Base-by-base conservation (phyloP, 1,140 invertebrate species). In the Lamellibrachia luymesi region DNA sequence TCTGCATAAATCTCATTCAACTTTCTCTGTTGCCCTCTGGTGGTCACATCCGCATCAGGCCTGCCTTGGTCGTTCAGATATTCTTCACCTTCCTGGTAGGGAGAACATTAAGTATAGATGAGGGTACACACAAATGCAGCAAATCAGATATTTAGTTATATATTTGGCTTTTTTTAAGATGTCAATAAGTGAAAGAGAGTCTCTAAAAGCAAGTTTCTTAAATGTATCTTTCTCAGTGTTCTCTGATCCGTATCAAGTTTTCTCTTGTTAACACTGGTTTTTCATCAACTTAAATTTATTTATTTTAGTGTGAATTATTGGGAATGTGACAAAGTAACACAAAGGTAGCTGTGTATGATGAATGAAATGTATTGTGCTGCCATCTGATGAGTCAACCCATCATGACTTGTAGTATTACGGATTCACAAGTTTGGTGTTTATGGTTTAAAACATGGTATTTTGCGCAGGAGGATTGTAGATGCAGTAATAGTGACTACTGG, bases 1-100 rank as follows among this genome's bases (percentile, higher is more conserved):
- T 52, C 93, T 6, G 27, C 50, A 25, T 52, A 49, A 2, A 93
- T 91, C 13, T 90, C 89, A 91, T 93, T 90, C 89, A 93, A 52
- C 91, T 93, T 91, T 49, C 91, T 92, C 93, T 93, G 93, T 50
- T 93, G 93, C 4, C 93, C 93, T 51, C 93, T n/a, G 90, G 93
- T 93, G 7, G n/a, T 22, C 7, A 90, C 93, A 51, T 93, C 93
- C 6, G 27, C 51, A n/a, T 93, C 93, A 50, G 90, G 80, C 17
- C 56, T 90, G 50, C 90, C 93, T 13, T 91, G 50, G 4, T 51
- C 93, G 2, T 25, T 25, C 93, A 93, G 89, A 51, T 51, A 90
- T 27, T 50, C 80, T n/a, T 50, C 80, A 5, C 49, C 93, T 90
- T 93, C 89, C 91, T 91, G 64, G 38, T 80, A 8, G 64, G 13